Conservation (phyloP, 1,140 invertebrate species). For the Carcinoscorpius rotundicauda region DNA sequence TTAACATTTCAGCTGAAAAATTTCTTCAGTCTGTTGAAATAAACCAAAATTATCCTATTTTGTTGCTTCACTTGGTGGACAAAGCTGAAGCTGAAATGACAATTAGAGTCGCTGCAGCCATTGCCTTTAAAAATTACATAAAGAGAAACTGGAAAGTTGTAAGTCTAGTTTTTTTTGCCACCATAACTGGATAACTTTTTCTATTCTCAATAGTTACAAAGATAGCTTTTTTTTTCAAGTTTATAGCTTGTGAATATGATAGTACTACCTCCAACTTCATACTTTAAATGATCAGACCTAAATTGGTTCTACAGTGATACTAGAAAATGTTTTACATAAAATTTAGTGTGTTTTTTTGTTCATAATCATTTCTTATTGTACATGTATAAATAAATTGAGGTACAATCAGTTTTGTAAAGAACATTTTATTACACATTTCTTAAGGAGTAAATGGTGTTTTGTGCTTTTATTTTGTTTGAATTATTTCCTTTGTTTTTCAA, state of each 20-base stretch:
- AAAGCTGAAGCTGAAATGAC: slow-evolving; percentile 57
- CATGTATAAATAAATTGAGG: no score
- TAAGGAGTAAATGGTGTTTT: no score
- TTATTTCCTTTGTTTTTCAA: no score
- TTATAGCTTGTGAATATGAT: no score
- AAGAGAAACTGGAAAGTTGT: slow-evolving; percentile 90
- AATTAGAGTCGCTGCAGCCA: slow-evolving; percentile 71
- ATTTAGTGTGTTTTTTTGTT: neutral
- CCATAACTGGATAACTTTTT: slow-evolving; percentile 8
- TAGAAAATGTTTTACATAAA: no score
- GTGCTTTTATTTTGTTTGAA: no score
- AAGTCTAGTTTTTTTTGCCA: slow-evolving; percentile 31
- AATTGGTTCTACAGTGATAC: no score
- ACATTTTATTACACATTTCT: no score
- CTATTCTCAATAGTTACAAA: neutral
- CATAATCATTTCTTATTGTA: neutral
- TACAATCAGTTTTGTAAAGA: no score
- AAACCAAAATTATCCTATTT: slow-evolving; percentile 79
- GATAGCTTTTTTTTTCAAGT: neutral
- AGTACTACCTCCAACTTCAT: no score
- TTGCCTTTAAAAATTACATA: slow-evolving; percentile 93
- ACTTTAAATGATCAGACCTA: no score
- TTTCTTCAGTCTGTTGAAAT: slow-evolving; percentile 79
- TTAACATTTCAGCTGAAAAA: slow-evolving; percentile 56
- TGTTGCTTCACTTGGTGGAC: slow-evolving; percentile 71